Conservation (phyloP, 2,888 invertebrate genomes). For the Cantharis nigra region DNA sequence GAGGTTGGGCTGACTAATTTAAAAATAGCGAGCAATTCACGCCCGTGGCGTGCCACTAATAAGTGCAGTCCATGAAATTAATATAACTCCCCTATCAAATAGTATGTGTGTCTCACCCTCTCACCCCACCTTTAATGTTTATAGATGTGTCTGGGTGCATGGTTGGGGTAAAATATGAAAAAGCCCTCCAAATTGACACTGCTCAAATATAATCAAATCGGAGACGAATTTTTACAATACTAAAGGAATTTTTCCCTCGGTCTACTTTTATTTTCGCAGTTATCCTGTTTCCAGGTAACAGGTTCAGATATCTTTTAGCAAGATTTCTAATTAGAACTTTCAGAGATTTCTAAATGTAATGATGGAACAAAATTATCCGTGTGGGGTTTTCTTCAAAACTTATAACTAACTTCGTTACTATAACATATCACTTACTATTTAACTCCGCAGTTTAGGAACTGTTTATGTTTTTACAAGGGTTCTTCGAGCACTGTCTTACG, state of each 20-base stretch:
- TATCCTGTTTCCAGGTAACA: neutral
- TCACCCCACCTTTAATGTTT: neutral
- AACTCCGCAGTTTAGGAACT: neutral
- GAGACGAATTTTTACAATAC: neutral
- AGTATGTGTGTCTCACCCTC: neutral
- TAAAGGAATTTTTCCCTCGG: neutral
- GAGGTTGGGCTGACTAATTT: neutral
- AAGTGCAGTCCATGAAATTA: neutral
- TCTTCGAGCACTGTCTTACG: neutral
- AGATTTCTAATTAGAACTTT: neutral
- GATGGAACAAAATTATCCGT: neutral
- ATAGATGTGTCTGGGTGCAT: neutral
- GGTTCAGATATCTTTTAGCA: neutral
- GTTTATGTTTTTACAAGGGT: neutral
- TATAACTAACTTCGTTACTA: neutral
- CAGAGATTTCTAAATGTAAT: neutral
- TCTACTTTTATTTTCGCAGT: neutral
- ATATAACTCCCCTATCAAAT: neutral
- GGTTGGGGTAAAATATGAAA: neutral
- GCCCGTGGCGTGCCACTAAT: neutral
- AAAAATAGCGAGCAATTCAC: neutral
- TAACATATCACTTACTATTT: neutral
- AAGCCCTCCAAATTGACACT: neutral
- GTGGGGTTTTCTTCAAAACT: neutral
- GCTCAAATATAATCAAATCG: neutral